These are phyloP conservation scores for Etia nguti DNA, from an alignment of 2,113 vertebrate species.

Conservation along the genomic window DNA sequence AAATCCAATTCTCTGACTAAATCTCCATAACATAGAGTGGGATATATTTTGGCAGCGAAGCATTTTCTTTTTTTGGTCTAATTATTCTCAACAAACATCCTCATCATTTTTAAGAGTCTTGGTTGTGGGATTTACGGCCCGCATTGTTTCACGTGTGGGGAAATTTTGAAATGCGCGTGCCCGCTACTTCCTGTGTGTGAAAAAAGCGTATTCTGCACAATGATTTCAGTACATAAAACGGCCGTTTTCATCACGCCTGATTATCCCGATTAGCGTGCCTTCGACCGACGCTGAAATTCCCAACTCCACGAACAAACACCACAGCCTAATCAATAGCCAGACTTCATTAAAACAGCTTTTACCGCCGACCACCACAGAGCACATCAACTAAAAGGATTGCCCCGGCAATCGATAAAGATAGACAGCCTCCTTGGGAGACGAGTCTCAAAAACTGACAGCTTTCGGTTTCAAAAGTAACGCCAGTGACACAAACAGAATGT, in stretches of 20 bases:
- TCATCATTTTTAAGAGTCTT: constrained; percentile 8
- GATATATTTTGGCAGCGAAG: constrained; percentile 55
- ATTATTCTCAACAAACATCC: constrained; percentile 48
- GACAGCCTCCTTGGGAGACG: constrained; percentile 20
- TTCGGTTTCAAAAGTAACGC: not conserved
- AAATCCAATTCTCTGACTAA: constrained; percentile 69
- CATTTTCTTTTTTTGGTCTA: constrained; percentile 41
- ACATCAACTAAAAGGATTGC: constrained; percentile 30
- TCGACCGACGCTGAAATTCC: constrained; percentile 6
- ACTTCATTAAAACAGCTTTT: constrained; percentile 57
- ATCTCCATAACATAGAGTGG: constrained; percentile 63
- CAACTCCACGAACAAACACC: constrained; percentile 24
- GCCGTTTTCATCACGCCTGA: constrained; percentile 2
- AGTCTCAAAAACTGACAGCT: constrained; percentile 19
- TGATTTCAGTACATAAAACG: not conserved
- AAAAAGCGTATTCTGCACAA: not conserved
- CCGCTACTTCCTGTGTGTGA: not conserved
- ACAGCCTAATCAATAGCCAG: constrained; percentile 37
- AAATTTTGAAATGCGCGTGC: not conserved
- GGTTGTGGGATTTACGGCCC: not conserved
- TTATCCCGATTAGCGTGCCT: constrained; percentile 37
- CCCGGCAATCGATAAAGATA: constrained; percentile 30
- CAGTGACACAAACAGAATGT: not conserved
- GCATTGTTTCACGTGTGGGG: not conserved
- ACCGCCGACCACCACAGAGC: constrained; percentile 47